Evolutionary conservation across 2,113 vertebrate species (phyloP), one percentile per base, ranked within the genome.

Genomic region (Delphinapterus leucas): DNA sequence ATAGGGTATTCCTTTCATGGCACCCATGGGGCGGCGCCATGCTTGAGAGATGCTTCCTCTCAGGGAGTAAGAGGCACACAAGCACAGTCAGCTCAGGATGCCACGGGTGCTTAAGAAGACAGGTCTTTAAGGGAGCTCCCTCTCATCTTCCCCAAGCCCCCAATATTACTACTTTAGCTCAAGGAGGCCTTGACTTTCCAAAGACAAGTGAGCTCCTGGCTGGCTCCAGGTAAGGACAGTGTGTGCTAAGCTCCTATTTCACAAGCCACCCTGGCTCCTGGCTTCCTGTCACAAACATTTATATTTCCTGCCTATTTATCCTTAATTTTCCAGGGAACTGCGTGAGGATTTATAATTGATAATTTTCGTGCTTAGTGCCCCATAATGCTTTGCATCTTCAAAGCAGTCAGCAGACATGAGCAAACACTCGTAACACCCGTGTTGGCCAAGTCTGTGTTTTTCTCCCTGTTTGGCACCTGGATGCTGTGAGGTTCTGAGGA

Each of bases 371-470:
- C 41, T 95, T 65, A 83, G 53, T 38, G 73, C 23, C 53, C 91
- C 93, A 86, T 94, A 88, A 93, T 73, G 61, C 93, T 80, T 95
- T 93, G 73, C 41, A 49, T 94, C 65, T 97, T 95, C 90, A 96
- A 94, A 97, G 95, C 44, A 53, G 47, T n/a, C 3, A 3, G 79
- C 53, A 47, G 58, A 86, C 58, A 12, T 49, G 77, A 68, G 65
- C 55, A 23, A 84, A 47, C 68, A 25, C 63, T 81, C 5, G 0
- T 85, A 74, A 96, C 44, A 47, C 49, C 63, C 3, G 0, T 4
- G 0, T 10, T 7, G 26, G 17, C 67, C 61, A 53, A 15, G 53
- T 95, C 44, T 49, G 93, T 36, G 0, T 71, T 94, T 44, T 26
- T 14, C 36, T 92, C 33, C 23, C 28, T 11, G 2, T 87, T 53